Percentiles rank a stretch among this genome's conserved stretches.
phyloP scores from a whole-genome alignment of 2,113 vertebrate genomes.

The Boulengeromyrus knoepffleri region DNA sequence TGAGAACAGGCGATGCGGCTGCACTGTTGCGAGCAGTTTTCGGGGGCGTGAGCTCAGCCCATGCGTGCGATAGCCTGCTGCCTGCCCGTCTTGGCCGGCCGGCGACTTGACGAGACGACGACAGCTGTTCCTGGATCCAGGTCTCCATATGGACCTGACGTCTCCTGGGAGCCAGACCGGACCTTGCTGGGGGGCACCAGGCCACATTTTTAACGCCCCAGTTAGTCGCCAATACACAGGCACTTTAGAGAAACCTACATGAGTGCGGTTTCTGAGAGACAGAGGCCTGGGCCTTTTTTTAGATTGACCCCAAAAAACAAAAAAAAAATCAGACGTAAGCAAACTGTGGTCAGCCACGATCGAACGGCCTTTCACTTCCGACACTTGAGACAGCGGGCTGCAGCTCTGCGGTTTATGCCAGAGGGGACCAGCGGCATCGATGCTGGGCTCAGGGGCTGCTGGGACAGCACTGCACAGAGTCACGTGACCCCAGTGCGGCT shows the following conservation, averaged over 20 bases:
- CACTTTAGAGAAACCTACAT: not conserved
- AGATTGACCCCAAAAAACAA: not conserved
- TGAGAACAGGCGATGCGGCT: not conserved
- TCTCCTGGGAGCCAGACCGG: slow-evolving; percentile 17
- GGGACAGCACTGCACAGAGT: not conserved
- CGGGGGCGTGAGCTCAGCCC: not conserved
- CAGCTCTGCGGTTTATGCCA: not conserved
- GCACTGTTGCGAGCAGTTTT: not conserved
- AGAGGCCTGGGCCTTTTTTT: not conserved
- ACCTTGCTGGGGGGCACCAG: not conserved
- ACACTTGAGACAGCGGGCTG: not conserved
- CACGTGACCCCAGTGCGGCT: not conserved
- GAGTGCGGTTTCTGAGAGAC: not conserved
- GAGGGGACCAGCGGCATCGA: not conserved
- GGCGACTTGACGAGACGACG: not conserved
- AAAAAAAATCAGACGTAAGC: not conserved
- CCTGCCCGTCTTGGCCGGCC: not conserved
- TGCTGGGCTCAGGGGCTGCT: not conserved
- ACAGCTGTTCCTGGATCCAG: slow-evolving; percentile 21
- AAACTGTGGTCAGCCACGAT: not conserved
- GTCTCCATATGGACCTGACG: slow-evolving; percentile 24
- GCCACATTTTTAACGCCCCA: slow-evolving; percentile 18
- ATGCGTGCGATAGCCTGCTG: not conserved
- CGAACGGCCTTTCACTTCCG: not conserved
- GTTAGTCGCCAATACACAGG: slow-evolving; percentile 11